Percentiles rank a stretch among this genome's conserved stretches.
These are phyloP conservation scores for Brachionus sp. DNA, from an alignment of 1,140 invertebrate genomes.

Conservation along the genomic window DNA sequence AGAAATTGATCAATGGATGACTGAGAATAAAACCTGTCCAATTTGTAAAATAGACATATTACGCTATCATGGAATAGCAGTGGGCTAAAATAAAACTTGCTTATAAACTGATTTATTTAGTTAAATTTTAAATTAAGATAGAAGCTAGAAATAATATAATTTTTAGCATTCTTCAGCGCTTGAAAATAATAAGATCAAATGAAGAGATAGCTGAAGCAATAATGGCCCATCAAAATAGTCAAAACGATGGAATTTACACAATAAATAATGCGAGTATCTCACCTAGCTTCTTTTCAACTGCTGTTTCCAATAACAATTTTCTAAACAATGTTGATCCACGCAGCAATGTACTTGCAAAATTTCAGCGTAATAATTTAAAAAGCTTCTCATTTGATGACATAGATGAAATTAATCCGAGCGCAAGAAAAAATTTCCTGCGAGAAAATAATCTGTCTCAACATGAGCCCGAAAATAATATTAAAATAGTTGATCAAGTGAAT, in stretches of 20 bases:
- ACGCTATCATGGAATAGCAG: slow-evolving; percentile 72
- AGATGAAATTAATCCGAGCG: neutral
- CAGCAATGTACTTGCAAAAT: neutral
- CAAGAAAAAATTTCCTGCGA: neutral
- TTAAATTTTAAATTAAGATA: neutral
- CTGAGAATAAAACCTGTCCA: slow-evolving; percentile 87
- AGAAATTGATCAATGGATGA: slow-evolving; percentile 88
- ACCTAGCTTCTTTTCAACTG: neutral
- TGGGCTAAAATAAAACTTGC: neutral
- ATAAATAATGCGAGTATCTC: neutral
- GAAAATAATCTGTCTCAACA: neutral
- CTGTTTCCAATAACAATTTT: neutral
- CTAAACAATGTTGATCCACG: neutral
- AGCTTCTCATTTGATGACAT: slow-evolving; percentile 32
- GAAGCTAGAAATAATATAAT: neutral
- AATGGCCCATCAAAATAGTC: slow-evolving; percentile 7
- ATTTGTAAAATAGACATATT: slow-evolving; percentile 94
- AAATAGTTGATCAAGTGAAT: neutral
- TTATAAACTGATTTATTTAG: neutral
- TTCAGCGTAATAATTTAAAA: slow-evolving; percentile 14
- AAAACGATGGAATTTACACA: neutral
- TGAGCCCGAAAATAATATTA: neutral
- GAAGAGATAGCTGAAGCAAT: slow-evolving; percentile 18
- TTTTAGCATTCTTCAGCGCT: neutral
- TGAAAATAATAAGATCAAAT: neutral